Percentiles rank a stretch among this genome's conserved stretches.
These are phyloP conservation scores for Aphelenchoides avenae DNA, from an alignment of 1,140 invertebrate species.

Conservation along the genomic window DNA sequence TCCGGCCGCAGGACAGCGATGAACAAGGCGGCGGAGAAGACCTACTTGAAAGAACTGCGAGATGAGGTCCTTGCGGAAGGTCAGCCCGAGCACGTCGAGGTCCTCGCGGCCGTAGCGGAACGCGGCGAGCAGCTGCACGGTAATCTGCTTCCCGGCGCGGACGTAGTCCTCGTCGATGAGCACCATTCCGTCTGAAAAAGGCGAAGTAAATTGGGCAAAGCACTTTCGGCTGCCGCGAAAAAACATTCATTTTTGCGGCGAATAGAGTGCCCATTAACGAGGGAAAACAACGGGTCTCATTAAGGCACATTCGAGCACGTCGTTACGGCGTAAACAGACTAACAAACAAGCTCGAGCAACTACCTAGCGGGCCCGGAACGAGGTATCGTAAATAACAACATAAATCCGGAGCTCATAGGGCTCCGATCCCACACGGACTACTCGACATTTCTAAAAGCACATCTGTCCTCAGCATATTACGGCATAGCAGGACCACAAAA, in stretches of 20 bases:
- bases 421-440: too few relatives aligned
- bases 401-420: too few relatives aligned
- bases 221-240: too few relatives aligned
- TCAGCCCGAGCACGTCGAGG: conserved; percentile 90
- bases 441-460: too few relatives aligned
- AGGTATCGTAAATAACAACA: too few relatives aligned
- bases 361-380: too few relatives aligned
- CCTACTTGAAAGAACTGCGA: conserved; percentile 62
- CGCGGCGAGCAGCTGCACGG: conserved; percentile 89
- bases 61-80: conserved; percentile 95
- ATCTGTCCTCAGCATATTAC: too few relatives aligned
- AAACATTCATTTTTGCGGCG: conserved; percentile 30
- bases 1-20: too few relatives aligned
- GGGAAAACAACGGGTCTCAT: conserved; percentile 7
- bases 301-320: too few relatives aligned
- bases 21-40: conserved; percentile 7
- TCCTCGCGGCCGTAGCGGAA: conserved; percentile 97
- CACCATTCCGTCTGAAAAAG: conserved; percentile 85
- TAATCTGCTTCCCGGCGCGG: conserved; percentile 82
- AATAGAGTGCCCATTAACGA: conserved; percentile 9
- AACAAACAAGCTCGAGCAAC: too few relatives aligned
- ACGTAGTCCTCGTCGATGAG: conserved; percentile 96
- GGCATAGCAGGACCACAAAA: too few relatives aligned
- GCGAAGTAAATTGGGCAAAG: conserved; percentile 4
- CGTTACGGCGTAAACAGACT: too few relatives aligned